A percentile compares a stretch with the other conserved stretches of the same genome.
Conservation (phyloP, 2,888 invertebrate genomes). For the Leucania comma region DNA sequence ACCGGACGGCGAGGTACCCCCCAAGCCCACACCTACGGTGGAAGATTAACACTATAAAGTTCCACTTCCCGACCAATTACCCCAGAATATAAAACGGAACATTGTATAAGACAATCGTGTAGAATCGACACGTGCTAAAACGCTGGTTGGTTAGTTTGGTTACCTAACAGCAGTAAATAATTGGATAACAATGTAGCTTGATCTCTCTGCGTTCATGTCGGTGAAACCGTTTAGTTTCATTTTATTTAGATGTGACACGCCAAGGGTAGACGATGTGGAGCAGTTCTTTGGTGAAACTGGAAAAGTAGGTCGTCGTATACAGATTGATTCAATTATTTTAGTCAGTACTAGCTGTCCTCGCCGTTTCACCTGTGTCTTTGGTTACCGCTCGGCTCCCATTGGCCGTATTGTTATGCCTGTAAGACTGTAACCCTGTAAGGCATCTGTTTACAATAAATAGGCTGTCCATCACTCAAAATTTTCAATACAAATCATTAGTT, state of each 20-base stretch:
- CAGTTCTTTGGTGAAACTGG: constrained; percentile 41
- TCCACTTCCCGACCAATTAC: not conserved
- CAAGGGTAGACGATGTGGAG: constrained; percentile 59
- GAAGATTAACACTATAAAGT: not conserved
- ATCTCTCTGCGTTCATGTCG: constrained; percentile 32
- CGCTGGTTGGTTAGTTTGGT: constrained; percentile 19
- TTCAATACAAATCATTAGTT: no score
- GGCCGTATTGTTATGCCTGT: no score
- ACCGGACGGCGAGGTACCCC: no score
- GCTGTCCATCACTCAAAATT: no score
- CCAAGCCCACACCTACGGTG: no score
- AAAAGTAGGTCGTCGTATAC: constrained; percentile 45
- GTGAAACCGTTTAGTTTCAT: constrained; percentile 36
- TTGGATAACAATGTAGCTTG: constrained; percentile 55
- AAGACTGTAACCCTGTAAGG: no score
- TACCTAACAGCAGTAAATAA: constrained; percentile 62
- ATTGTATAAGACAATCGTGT: constrained; percentile 32
- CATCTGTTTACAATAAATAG: no score
- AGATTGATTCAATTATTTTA: constrained; percentile 13
- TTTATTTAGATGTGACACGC: constrained; percentile 58
- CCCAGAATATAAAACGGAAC: constrained; percentile 1
- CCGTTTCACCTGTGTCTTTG: no score
- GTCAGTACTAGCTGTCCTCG: no score
- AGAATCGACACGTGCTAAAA: constrained; percentile 27
- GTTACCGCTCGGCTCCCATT: no score